A percentile compares a stretch with the other conserved stretches of the same genome.
These are phyloP conservation scores for Chinchilla lanigera DNA, from an alignment of 2,113 vertebrate genomes.

Conservation along the genomic window DNA sequence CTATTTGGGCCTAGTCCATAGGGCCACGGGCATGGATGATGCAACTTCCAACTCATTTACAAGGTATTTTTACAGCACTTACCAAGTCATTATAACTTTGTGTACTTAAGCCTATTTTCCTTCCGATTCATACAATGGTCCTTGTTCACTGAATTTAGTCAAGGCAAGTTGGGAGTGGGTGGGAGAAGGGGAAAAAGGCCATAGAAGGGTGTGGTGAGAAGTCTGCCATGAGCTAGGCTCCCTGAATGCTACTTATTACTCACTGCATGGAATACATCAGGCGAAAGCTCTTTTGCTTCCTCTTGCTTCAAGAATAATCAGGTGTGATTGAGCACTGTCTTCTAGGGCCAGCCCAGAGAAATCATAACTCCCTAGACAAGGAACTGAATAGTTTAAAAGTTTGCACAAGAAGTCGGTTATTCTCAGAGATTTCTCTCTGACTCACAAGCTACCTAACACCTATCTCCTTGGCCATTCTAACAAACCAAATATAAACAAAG, in stretches of 20 bases:
- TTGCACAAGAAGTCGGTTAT: neutral
- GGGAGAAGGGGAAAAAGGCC: neutral
- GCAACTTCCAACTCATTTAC: conserved; percentile 69
- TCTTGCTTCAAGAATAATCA: neutral
- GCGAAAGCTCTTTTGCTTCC: neutral
- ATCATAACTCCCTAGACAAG: neutral
- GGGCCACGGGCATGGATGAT: conserved; percentile 71
- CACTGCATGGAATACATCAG: neutral
- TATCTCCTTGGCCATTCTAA: conserved; percentile 14
- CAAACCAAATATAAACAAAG: conserved; percentile 34
- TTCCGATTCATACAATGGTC: conserved; percentile 70
- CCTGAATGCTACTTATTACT: conserved; percentile 25
- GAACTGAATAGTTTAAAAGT: conserved; percentile 6
- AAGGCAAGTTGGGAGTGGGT: conserved; percentile 31
- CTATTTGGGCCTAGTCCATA: conserved; percentile 66
- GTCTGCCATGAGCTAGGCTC: neutral
- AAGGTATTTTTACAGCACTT: conserved; percentile 72
- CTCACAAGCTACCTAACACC: neutral
- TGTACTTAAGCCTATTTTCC: conserved; percentile 74
- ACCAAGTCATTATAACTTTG: conserved; percentile 74
- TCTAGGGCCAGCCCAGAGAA: neutral
- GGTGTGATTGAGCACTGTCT: neutral
- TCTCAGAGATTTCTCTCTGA: conserved; percentile 32
- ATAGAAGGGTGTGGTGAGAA: conserved; percentile 17
- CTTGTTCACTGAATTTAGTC: conserved; percentile 62